Evolutionary conservation across 2,113 vertebrate genomes (phyloP), one percentile per base, ranked within the genome.

Genomic region (Dipodomys ordii): DNA sequence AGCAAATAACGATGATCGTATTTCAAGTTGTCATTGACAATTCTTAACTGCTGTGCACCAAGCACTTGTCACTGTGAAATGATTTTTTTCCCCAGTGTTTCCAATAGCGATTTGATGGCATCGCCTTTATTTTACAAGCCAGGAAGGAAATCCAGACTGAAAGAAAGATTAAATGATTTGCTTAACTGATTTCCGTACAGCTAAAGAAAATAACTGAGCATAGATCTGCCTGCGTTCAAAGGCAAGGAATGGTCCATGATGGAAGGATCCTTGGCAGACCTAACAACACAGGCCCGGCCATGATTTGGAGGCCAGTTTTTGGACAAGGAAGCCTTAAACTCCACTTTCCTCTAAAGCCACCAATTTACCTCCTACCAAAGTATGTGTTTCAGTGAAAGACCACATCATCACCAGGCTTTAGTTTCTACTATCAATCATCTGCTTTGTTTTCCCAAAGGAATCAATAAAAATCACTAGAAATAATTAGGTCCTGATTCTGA

Each of bases 381-480:
- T 79, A 74, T 57, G 53, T 73, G 62, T 81, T 39, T 23, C 15
- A 15, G 35, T 39, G 23, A 87, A 1, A 85, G 72, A 73, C 6
- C 57, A 44, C 57, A 39, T 39, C 27, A 90, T 3, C 20, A 62
- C 19, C 3, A 67, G 67, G 15, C 64, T 67, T 87, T 76, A 49
- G 49, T 65, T 69, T 79, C 53, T 35, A 64, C 30, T 65, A 84
- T 62, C 39, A 30, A 76, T 44, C 76, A 86, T 23, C 44, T 80
- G 7, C 64, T 84, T 30, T 81, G 22, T 79, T 46, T 27, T 90
- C 49, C 44, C 16, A 23, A 6, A 57, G 74, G 7, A 93, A 90
- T 23, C 32, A 44, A 76, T 69, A 71, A 28, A 84, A 90, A 35
- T 30, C 69, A 91, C n/a, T 91, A 79, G 12, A 95, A 94, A 27